A percentile compares a stretch with the other conserved stretches of the same genome.
Conservation (phyloP, 2,797 vertebrate genomes). For the Sparidentex hasta region DNA sequence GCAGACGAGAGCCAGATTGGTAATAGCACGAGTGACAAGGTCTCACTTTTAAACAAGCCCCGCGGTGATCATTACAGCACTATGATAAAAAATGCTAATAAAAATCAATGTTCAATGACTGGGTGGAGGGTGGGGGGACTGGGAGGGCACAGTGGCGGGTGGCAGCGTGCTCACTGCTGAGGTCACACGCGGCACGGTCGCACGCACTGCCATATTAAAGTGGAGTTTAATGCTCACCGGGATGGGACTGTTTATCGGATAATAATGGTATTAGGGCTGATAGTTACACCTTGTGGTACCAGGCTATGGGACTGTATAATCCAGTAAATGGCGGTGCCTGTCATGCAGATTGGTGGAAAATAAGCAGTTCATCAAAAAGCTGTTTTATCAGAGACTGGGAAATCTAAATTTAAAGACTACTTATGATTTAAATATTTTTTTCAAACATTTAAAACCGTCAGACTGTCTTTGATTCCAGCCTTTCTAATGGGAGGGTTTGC, state of each 20-base stretch:
- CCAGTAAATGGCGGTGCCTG: slow-evolving; percentile 32
- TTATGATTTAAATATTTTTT: no score
- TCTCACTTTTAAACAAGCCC: slow-evolving; percentile 68
- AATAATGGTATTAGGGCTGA: slow-evolving; percentile 50
- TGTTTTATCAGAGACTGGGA: neutral
- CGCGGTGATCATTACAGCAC: slow-evolving; percentile 55
- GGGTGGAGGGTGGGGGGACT: slow-evolving; percentile 5
- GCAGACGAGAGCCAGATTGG: slow-evolving; percentile 33
- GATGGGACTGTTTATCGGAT: slow-evolving; percentile 47
- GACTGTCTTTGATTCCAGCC: no score
- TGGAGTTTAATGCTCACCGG: slow-evolving; percentile 42
- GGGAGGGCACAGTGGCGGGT: slow-evolving; percentile 20
- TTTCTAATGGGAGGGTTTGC: no score
- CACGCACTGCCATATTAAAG: slow-evolving; percentile 42
- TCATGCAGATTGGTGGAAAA: slow-evolving; percentile 28
- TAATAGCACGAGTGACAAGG: slow-evolving; percentile 48
- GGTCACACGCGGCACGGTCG: slow-evolving; percentile 52
- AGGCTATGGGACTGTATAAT: slow-evolving; percentile 39
- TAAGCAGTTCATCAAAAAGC: slow-evolving; percentile 18
- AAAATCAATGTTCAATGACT: slow-evolving; percentile 75
- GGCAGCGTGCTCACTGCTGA: slow-evolving; percentile 43
- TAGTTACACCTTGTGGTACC: slow-evolving; percentile 48
- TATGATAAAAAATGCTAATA: slow-evolving; percentile 69
- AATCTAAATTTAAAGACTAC: no score
- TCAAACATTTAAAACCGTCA: no score